phyloP scores from a whole-genome alignment of 2,888 invertebrate genomes.

The Nymphalis polychloros region DNA sequence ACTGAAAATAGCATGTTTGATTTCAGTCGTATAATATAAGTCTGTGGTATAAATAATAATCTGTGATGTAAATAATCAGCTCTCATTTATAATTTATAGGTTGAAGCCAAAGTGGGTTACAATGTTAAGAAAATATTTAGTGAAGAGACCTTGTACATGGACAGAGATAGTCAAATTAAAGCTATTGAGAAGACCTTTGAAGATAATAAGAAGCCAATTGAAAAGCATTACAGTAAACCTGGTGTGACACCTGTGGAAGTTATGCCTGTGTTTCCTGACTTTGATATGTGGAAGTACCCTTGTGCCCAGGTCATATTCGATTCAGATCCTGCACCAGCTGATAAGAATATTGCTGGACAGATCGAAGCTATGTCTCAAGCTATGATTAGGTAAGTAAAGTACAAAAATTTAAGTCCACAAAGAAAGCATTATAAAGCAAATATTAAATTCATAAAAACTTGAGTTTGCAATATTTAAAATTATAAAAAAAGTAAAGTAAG shows the following conservation, averaged over 20 bases:
- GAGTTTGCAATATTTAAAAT: no score
- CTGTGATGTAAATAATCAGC: not conserved
- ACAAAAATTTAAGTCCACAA: not conserved
- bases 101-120: conserved; percentile 99
- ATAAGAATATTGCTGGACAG: conserved; percentile 92
- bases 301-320: conserved; percentile 99
- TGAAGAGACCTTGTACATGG: conserved; percentile 97
- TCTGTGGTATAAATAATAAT: no score
- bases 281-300: conserved; percentile 98
- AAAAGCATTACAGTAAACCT: conserved; percentile 97
- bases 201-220: conserved; percentile 91
- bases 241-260: conserved; percentile 94
- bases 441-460: no score
- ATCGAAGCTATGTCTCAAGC: conserved; percentile 99
- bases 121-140: conserved; percentile 97
- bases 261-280: conserved; percentile 95
- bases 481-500: no score
- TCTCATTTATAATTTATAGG: conserved; percentile 63
- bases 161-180: conserved; percentile 97
- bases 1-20: no score
- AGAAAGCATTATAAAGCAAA: not conserved
- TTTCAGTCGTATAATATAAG: no score
- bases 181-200: conserved; percentile 99
- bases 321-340: conserved; percentile 96
- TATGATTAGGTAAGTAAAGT: conserved; percentile 90